Evolutionary conservation across 1,140 invertebrate species (phyloP).

Genomic region (Pinna nobilis): DNA sequence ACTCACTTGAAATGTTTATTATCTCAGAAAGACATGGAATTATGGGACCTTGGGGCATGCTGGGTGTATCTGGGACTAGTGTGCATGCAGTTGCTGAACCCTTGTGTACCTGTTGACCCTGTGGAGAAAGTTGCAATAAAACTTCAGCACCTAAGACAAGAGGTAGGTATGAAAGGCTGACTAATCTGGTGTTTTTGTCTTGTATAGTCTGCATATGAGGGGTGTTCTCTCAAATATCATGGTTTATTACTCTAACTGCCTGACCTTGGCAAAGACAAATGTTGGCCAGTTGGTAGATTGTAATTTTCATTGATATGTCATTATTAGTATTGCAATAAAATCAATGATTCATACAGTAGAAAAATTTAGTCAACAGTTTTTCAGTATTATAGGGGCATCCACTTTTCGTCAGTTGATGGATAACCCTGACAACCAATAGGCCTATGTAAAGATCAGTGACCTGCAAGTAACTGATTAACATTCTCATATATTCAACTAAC

Average conservation of each 20-base stretch:
- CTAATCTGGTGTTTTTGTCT: too few species aligned
- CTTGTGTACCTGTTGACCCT: constrained; percentile 69
- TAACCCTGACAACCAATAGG: too few species aligned
- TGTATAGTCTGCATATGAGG: too few species aligned
- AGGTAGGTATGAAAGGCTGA: constrained; percentile 51
- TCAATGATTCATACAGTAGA: too few species aligned
- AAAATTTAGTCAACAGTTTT: too few species aligned
- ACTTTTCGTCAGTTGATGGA: too few species aligned
- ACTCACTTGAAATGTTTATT: too few species aligned
- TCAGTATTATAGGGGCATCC: too few species aligned
- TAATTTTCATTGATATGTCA: neutral
- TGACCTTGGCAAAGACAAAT: neutral
- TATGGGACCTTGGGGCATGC: constrained; percentile 43
- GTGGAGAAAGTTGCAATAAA: constrained; percentile 64
- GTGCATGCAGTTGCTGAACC: constrained; percentile 54
- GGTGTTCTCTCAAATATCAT: neutral
- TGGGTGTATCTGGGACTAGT: constrained; percentile 60
- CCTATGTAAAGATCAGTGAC: too few species aligned
- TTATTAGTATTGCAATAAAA: neutral
- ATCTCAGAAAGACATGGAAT: constrained; percentile 9
- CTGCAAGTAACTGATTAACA: too few species aligned
- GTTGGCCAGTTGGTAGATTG: neutral
- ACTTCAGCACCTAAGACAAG: constrained; percentile 56
- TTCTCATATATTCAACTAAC: too few species aligned
- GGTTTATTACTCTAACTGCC: neutral